Percentiles rank a stretch among this genome's conserved stretches.
These are phyloP conservation scores for Artibeus jamaicensis DNA, from an alignment of 2,797 vertebrate species.

Conservation along the genomic window DNA sequence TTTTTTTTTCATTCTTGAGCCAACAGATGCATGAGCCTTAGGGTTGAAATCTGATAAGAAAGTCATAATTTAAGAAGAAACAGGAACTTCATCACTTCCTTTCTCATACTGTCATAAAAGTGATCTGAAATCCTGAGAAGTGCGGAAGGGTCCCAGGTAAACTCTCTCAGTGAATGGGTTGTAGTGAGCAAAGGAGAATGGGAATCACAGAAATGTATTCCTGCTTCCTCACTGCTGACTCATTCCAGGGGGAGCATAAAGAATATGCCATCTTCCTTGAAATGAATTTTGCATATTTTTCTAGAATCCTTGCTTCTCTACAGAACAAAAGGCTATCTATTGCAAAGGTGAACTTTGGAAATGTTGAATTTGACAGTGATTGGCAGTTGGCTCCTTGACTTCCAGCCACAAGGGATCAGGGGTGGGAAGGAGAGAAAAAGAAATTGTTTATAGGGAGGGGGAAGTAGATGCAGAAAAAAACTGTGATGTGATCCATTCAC, in stretches of 20 bases:
- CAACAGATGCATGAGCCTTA: not conserved
- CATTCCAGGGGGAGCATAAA: not conserved
- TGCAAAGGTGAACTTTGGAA: not conserved
- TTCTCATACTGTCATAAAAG: not conserved
- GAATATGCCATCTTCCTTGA: not conserved
- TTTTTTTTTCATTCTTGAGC: not conserved
- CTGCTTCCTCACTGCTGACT: not conserved
- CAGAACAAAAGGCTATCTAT: not conserved
- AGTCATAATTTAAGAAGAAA: not conserved
- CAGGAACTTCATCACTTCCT: not conserved
- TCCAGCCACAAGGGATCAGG: not conserved
- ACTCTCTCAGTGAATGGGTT: not conserved
- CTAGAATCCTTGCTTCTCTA: conserved; percentile 3
- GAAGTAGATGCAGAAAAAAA: not conserved
- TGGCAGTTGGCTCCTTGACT: not conserved
- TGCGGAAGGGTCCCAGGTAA: not conserved
- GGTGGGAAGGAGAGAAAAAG: not conserved
- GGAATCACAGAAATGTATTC: not conserved
- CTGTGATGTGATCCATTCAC: not conserved
- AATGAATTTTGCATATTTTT: not conserved
- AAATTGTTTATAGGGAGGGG: not conserved
- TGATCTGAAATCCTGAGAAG: not conserved
- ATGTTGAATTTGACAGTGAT: not conserved
- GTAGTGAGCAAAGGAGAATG: not conserved
- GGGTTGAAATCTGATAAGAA: not conserved